Conservation (phyloP, 1,140 invertebrate genomes). For the Araneus ventricosus region DNA sequence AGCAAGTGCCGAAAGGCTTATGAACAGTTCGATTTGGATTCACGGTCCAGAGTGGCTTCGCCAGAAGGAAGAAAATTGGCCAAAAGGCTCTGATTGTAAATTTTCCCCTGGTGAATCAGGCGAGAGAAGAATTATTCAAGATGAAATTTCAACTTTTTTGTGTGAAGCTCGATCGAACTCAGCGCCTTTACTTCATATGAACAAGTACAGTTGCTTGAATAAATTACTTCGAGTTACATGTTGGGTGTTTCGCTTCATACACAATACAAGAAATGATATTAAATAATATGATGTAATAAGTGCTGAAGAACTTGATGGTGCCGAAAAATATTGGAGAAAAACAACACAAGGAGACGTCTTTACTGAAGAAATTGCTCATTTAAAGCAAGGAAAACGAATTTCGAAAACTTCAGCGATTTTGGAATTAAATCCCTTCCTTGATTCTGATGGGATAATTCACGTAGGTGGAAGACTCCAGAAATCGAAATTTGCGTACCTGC, state of each 20-base stretch:
- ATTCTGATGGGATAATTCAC: not conserved
- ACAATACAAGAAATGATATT: not conserved
- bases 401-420: not conserved
- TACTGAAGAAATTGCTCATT: not conserved
- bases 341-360: not conserved
- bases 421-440: not conserved
- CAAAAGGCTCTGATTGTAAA: not conserved
- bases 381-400: not conserved
- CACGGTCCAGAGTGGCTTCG: too few species aligned
- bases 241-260: not conserved
- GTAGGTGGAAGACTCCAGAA: not conserved
- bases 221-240: not conserved
- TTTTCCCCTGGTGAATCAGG: not conserved
- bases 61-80: not conserved
- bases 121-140: too few species aligned
- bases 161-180: too few species aligned
- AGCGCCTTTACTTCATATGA: not conserved
- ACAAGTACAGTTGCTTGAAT: not conserved
- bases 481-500: not conserved
- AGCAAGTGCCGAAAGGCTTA: too few species aligned
- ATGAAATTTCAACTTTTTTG: too few species aligned
- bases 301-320: not conserved
- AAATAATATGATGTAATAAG: not conserved
- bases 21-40: too few species aligned
- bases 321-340: not conserved